Evolutionary conservation across 2,888 invertebrate species (phyloP).

Genomic region (Tenthredo distinguenda): DNA sequence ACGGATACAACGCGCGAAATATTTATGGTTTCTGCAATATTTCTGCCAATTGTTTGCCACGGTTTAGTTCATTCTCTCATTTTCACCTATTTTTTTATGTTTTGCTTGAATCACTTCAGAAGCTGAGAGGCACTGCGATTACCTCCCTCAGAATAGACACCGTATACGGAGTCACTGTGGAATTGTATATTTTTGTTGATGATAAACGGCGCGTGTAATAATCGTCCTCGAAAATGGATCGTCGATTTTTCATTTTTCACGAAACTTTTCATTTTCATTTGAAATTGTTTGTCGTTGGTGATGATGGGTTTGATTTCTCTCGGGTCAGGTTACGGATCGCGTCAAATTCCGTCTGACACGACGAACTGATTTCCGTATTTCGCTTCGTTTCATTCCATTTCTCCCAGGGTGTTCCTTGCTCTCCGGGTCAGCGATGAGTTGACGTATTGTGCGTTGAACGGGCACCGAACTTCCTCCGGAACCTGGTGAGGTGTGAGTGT

Average conservation of each 20-base stretch:
- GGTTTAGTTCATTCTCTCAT: neutral
- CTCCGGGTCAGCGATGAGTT: slow-evolving; percentile 31
- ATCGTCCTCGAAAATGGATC: neutral
- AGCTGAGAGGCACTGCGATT: neutral
- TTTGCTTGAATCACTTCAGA: neutral
- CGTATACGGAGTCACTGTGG: neutral
- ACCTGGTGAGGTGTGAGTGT: slow-evolving; percentile 76
- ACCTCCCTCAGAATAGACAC: neutral
- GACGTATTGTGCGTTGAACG: slow-evolving; percentile 37
- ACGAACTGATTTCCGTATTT: slow-evolving; percentile 41
- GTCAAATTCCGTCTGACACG: slow-evolving; percentile 21
- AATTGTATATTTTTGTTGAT: neutral
- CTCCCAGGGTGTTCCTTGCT: slow-evolving; percentile 24
- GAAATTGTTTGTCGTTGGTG: slow-evolving; percentile 4
- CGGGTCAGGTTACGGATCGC: slow-evolving; percentile 20
- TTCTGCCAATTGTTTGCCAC: neutral
- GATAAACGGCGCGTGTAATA: neutral
- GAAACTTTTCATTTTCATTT: neutral
- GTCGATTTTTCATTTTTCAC: neutral
- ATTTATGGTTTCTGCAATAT: neutral
- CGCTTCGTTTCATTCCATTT: slow-evolving; percentile 15
- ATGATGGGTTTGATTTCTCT: neutral
- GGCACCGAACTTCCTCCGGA: slow-evolving; percentile 43
- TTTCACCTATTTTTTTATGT: neutral
- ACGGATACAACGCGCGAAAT: neutral